Base-by-base conservation (phyloP, 2,888 invertebrate genomes). In the Pollenia amentaria region DNA sequence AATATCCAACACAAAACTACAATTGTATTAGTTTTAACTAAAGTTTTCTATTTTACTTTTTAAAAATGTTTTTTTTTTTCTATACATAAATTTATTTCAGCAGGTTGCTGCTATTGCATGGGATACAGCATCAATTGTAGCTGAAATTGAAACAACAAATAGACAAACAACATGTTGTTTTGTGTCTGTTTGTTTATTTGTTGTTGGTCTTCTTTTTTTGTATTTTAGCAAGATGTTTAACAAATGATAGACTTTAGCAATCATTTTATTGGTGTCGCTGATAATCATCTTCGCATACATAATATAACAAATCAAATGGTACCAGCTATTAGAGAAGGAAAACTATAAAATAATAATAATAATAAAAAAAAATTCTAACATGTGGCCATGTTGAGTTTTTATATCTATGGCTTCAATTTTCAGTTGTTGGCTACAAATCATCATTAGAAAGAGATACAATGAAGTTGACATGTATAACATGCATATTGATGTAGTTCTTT, bases 221-320 rank as follows among this genome's bases (percentile, higher is more conserved):
- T 29, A 29, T 29, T 29, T 29, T 29, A 57, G 46, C 44, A 65
- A 84, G 83, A 84, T 87, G 75, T 84, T 87, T 60, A 84, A 80
- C 84, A 87, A 77, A 84, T 84, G 91, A 91, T 90, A 90, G 89
- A 84, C 87, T 87, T 89, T 90, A 89, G 90, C 91, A 91, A 91
- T 90, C 90, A 90, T 90, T 91, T 91, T 91, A 91, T 91, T 91
- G 91, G 90, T 91, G 90, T 91, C 89, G 89, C 89, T 90, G 90
- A 90, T 91, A 90, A 89, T 87, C 89, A 90, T 90, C 90, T 72
- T 73, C 75, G 81, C 85, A 82, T 87, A 81, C 81, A 82, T 86
- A 82, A 83, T 86, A 51, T 55, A 79, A 70, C 86, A 75, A 77
- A 78, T 78, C 79, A 76, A 79, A 84, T 60, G 46, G 44, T 62